Conservation (phyloP, 2,113 vertebrate species). For the Odontophorus gujanensis region DNA sequence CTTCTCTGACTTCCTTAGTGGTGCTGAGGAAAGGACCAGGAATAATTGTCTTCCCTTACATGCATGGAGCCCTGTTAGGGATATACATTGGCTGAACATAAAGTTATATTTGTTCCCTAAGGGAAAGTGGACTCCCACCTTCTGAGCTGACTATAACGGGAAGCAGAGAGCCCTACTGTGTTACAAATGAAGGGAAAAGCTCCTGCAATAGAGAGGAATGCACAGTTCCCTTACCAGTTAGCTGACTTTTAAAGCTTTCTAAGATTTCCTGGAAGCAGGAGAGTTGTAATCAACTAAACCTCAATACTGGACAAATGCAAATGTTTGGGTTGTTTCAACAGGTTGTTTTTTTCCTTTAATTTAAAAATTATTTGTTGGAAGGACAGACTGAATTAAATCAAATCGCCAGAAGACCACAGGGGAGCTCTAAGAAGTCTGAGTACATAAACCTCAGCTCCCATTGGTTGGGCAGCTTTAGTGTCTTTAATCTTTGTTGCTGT, state of each 20-base stretch:
- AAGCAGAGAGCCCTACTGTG: not conserved
- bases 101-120: not conserved
- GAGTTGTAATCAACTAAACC: not conserved
- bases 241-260: slow-evolving; percentile 3
- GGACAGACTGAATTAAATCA: slow-evolving; percentile 64
- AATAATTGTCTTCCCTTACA: not conserved
- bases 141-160: not conserved
- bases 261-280: slow-evolving; percentile 23
- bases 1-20: not conserved
- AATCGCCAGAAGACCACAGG: slow-evolving; percentile 48
- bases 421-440: slow-evolving; percentile 16
- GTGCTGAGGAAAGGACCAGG: not conserved
- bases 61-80: not conserved
- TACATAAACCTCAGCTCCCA: slow-evolving; percentile 39
- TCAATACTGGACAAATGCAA: not conserved
- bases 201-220: not conserved
- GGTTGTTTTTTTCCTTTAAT: not conserved
- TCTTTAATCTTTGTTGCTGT: slow-evolving; percentile 64
- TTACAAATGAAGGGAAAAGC: not conserved
- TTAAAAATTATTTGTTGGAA: slow-evolving; percentile 64
- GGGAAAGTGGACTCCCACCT: not conserved
- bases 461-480: slow-evolving; percentile 13
- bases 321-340: not conserved
- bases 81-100: accelerated
- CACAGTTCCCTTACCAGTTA: not conserved